Base-by-base conservation (phyloP, 2,797 vertebrate species). In the Lacerta bilineata region DNA sequence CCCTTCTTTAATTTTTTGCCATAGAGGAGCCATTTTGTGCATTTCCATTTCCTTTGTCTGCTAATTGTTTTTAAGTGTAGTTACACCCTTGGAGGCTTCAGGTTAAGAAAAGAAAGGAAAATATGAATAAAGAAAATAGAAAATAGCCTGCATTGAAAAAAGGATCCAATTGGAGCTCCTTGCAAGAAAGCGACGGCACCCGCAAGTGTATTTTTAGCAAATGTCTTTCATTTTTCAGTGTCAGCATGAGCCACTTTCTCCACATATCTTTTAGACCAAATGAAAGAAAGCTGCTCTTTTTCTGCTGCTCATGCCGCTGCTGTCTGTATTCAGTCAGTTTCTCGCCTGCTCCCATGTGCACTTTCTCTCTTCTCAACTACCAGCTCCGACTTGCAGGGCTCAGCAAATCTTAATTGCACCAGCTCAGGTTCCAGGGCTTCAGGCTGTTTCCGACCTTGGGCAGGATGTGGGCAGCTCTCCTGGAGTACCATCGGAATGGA, bases 141-240 rank as follows among this genome's bases (percentile, higher is more conserved):
- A 89, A 64, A 75, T 66, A 81, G 59, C 20, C 68, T 69, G 84
- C 91, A 89, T 25, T n/a, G 88, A 94, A 76, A 86, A 91, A 72
- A 68, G 82, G 76, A 81, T 90, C 88, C 79, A 87, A 91, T 90
- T 91, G 93, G 92, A 94, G 55, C 78, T 55, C 5, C 2, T 39
- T 91, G 39, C 91, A 90, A 91, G 86, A 85, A 93, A 95, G 94
- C 77, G 83, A 94, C 92, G 90, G 90, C 93, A 91, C 90, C 88
- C 86, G 79, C 87, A 85, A 78, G 84, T 74, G 86, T 95, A 95
- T 95, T 94, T 95, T 94, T 87, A 88, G 91, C 90, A 74, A 78
- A 0, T 89, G 86, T 87, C 84, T 87, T 96, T 93, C 82, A 87
- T 96, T 95, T 94, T 90, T 95, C 93, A 91, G 91, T 95, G 95